These are phyloP conservation scores for Menidia beryllina DNA, from an alignment of 2,113 vertebrate genomes.

Conservation along the genomic window DNA sequence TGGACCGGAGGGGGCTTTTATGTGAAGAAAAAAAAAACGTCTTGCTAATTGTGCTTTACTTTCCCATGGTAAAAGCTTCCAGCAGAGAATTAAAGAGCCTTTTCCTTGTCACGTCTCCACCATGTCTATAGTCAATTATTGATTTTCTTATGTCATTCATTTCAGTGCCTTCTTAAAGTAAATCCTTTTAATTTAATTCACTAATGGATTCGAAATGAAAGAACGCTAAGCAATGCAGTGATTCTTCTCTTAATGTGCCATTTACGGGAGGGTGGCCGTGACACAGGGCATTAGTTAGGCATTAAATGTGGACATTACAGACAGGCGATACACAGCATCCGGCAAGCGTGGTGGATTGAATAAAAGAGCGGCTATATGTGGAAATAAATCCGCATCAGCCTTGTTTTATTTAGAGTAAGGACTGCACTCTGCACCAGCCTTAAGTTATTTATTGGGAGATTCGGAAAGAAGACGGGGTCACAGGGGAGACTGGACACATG, in stretches of 20 bases:
- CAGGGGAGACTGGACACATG: constrained; percentile 18
- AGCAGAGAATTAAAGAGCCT: neutral
- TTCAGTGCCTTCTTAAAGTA: neutral
- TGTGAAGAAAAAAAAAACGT: constrained; percentile 22
- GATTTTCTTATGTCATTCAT: constrained; percentile 14
- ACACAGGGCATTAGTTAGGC: neutral
- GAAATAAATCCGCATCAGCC: constrained; percentile 12
- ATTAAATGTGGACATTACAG: constrained; percentile 1
- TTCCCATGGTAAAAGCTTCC: neutral
- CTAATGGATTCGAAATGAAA: constrained; percentile 7
- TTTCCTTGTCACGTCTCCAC: neutral
- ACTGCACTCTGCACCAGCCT: constrained; percentile 13
- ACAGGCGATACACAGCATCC: constrained; percentile 16
- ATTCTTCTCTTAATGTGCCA: constrained; percentile 16
- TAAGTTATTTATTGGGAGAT: constrained; percentile 40
- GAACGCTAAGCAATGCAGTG: neutral
- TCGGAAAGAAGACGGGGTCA: constrained; percentile 18
- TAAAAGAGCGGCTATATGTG: constrained; percentile 75
- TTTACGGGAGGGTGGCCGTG: constrained; percentile 14
- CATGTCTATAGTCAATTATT: constrained; percentile 7
- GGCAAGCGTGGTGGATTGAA: constrained; percentile 79
- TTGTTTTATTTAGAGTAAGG: neutral
- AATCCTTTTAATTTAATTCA: neutral
- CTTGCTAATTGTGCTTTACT: constrained; percentile 3
- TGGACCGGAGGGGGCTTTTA: neutral